Percentiles rank a stretch among this genome's conserved stretches.
These are phyloP conservation scores for Drosophila neocordata DNA, from an alignment of 1,140 invertebrate species.

Conservation along the genomic window DNA sequence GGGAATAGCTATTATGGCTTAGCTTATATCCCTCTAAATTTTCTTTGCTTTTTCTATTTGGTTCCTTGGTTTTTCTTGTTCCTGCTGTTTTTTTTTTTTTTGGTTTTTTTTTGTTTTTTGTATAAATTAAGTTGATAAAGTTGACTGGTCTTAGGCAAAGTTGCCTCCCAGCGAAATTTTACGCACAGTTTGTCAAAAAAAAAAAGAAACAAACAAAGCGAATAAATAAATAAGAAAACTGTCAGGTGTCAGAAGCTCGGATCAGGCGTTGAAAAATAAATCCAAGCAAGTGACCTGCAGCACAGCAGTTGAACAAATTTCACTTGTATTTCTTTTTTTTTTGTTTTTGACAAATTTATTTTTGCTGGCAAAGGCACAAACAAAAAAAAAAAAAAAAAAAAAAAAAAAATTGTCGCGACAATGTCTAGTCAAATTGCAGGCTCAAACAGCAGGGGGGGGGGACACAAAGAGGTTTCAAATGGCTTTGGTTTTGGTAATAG, in stretches of 20 bases:
- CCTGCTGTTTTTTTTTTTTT: neutral
- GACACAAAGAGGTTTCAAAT: neutral
- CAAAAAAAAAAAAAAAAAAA: neutral
- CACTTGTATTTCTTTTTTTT: neutral
- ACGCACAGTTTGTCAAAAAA: constrained; percentile 12
- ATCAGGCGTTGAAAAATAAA: constrained; percentile 16
- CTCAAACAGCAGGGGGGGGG: neutral
- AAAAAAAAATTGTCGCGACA: constrained; percentile 13
- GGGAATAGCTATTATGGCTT: neutral
- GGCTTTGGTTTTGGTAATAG: neutral
- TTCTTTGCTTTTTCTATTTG: neutral
- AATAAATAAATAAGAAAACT: constrained; percentile 17
- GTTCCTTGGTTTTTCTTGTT: neutral
- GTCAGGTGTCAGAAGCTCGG: constrained; percentile 18
- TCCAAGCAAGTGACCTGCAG: constrained; percentile 11
- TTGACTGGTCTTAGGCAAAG: constrained; percentile 9
- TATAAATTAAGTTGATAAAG: constrained; percentile 21
- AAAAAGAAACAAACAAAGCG: neutral
- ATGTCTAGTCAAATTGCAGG: constrained; percentile 8
- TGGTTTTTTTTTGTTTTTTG: neutral
- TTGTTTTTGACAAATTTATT: neutral
- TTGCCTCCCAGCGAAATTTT: constrained; percentile 19
- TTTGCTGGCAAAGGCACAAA: neutral
- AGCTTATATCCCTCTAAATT: too few relatives aligned
- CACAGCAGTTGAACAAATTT: constrained; percentile 9